A percentile compares a stretch with the other conserved stretches of the same genome.
Evolutionary conservation across 1,140 invertebrate species (phyloP).

Genomic region (Lycorma delicatula): DNA sequence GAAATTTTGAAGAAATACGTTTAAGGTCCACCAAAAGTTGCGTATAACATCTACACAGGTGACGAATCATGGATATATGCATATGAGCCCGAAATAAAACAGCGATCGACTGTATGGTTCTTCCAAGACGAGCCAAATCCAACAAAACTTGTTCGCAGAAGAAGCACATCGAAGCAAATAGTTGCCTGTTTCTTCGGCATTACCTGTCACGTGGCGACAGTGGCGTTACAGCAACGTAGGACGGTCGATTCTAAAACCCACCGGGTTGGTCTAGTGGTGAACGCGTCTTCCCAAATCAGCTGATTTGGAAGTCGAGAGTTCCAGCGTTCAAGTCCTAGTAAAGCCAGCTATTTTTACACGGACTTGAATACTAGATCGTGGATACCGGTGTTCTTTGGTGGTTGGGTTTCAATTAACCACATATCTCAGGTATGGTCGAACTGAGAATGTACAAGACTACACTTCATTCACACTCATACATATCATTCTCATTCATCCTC

Average conservation of each 20-base stretch:
- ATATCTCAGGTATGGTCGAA: no score
- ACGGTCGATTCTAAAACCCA: slow-evolving; percentile 23
- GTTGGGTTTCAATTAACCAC: no score
- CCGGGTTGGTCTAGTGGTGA: no score
- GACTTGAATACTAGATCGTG: no score
- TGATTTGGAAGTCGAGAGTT: no score
- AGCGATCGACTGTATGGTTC: slow-evolving; percentile 25
- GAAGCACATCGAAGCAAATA: slow-evolving; percentile 24
- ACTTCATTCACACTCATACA: no score
- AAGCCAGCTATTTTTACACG: no score
- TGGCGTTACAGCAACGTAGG: slow-evolving; percentile 19
- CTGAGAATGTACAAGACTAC: no score
- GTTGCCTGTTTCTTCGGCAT: slow-evolving; percentile 20
- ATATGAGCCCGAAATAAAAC: slow-evolving; percentile 30
- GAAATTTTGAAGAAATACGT: slow-evolving; percentile 23
- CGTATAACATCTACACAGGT: slow-evolving; percentile 24
- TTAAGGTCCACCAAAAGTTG: slow-evolving; percentile 20
- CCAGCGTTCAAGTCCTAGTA: no score
- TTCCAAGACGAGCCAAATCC: slow-evolving; percentile 29
- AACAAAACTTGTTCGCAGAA: slow-evolving; percentile 27
- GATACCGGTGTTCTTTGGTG: no score
- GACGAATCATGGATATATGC: slow-evolving; percentile 27
- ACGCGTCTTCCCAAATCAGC: no score
- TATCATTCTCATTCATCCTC: no score
- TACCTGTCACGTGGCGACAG: slow-evolving; percentile 13